Evolutionary conservation across 2,113 vertebrate species (phyloP).

Genomic region (Ploceus nigricollis): DNA sequence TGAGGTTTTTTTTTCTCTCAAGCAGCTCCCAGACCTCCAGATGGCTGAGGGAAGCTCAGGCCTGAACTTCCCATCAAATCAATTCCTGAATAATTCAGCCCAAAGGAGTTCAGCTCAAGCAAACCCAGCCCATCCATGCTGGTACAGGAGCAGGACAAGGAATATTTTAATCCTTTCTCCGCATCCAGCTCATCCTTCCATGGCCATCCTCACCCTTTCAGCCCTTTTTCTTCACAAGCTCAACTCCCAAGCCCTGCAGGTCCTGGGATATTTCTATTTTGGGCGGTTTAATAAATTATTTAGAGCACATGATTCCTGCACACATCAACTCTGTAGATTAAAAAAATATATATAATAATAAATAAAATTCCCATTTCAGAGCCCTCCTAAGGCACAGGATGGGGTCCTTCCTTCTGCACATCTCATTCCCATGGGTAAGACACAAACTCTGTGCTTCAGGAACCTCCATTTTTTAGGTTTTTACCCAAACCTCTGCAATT

Average conservation of each 20-base stretch:
- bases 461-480: not conserved
- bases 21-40: not conserved
- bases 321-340: no score
- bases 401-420: not conserved
- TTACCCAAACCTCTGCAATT: not conserved
- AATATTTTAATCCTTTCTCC: not conserved
- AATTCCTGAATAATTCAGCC: not conserved
- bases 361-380: not conserved
- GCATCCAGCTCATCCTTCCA: not conserved
- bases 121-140: not conserved
- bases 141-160: not conserved
- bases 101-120: not conserved
- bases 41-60: not conserved
- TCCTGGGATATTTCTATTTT: not conserved
- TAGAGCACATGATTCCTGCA: not conserved
- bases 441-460: not conserved
- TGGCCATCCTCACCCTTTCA: fast-evolving
- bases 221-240: not conserved
- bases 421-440: not conserved
- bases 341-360: not conserved
- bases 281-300: not conserved
- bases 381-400: not conserved
- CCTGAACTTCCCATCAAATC: not conserved
- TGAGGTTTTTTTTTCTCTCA: not conserved
- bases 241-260: not conserved